phyloP scores from a whole-genome alignment of 1,140 invertebrate species.

The Neodiprion fabricii region DNA sequence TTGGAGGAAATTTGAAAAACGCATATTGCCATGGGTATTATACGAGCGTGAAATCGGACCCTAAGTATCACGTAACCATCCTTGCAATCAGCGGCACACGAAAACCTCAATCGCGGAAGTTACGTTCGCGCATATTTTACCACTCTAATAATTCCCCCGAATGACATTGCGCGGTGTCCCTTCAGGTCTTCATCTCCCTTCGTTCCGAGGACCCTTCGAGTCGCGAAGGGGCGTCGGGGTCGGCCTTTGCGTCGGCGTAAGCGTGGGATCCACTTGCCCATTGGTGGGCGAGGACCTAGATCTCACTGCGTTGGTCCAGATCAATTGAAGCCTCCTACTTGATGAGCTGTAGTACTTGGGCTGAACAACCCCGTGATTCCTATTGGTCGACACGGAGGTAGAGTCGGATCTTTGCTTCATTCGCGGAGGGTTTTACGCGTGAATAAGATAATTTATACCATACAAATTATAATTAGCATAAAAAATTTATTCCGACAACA shows the following conservation, averaged over 20 bases:
- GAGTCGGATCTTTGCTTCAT: background rate
- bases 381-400: background rate
- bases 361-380: too few relatives aligned
- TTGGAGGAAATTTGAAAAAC: too few relatives aligned
- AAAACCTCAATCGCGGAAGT: too few relatives aligned
- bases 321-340: background rate
- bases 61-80: too few relatives aligned
- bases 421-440: background rate
- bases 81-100: too few relatives aligned
- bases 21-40: too few relatives aligned
- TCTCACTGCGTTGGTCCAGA: background rate
- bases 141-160: too few relatives aligned
- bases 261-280: background rate
- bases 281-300: background rate
- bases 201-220: background rate
- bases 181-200: background rate
- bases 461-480: background rate
- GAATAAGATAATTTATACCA: background rate
- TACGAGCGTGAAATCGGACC: too few relatives aligned
- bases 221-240: background rate
- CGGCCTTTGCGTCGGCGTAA: background rate
- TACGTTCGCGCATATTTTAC: too few relatives aligned
- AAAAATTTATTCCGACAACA: too few relatives aligned
- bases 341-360: background rate
- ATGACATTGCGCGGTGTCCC: background rate